Conservation (phyloP, 2,888 invertebrate genomes). For the Chaitophorus viminalis region DNA sequence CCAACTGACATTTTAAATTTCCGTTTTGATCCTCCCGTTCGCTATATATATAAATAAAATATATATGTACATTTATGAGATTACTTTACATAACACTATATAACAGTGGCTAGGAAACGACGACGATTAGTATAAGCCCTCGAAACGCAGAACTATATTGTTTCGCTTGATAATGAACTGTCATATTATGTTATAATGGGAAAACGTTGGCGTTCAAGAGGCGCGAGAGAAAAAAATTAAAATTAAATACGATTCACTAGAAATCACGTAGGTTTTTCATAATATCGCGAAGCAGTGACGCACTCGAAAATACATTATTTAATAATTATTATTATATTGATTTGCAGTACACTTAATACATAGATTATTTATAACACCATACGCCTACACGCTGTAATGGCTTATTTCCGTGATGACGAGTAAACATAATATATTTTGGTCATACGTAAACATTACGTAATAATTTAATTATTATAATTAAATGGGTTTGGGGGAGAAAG, state of each 20-base stretch:
- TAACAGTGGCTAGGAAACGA: slow-evolving; percentile 4
- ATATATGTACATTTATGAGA: neutral
- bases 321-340: too few species aligned
- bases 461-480: too few species aligned
- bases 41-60: too few species aligned
- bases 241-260: neutral
- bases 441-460: too few species aligned
- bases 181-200: neutral
- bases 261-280: neutral
- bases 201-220: neutral
- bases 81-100: neutral
- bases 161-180: slow-evolving; percentile 17
- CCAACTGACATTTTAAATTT: slow-evolving; percentile 30
- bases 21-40: slow-evolving; percentile 31
- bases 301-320: too few species aligned
- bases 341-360: too few species aligned
- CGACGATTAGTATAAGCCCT: neutral
- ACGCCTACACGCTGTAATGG: too few species aligned
- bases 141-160: neutral
- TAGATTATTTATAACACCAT: too few species aligned
- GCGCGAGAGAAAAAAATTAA: slow-evolving; percentile 11
- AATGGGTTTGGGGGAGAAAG: too few species aligned
- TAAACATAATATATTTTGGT: too few species aligned
- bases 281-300: too few species aligned
- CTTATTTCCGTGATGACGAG: too few species aligned